phyloP scores from a whole-genome alignment of 2,797 vertebrate genomes.

The Siniperca undulata region DNA sequence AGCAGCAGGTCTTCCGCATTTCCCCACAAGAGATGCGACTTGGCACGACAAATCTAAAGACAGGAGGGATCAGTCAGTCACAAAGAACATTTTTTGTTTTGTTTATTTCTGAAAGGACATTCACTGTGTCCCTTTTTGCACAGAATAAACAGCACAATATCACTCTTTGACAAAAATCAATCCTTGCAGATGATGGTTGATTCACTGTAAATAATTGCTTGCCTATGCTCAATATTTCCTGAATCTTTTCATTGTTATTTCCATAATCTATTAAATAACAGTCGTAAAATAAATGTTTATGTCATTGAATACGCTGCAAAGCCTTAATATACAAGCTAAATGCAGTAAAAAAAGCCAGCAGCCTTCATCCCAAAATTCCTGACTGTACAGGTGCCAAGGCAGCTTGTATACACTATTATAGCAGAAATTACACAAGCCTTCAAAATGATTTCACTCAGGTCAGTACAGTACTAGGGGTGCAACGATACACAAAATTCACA shows the following conservation, averaged over 20 bases:
- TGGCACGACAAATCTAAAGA: constrained; percentile 85
- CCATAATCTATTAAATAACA: constrained; percentile 31
- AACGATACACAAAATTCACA: no score
- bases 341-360: constrained; percentile 16
- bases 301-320: constrained; percentile 14
- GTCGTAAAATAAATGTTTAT: constrained; percentile 7
- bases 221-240: neutral
- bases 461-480: constrained; percentile 11
- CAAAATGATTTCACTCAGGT: constrained; percentile 18
- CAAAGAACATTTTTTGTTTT: constrained; percentile 32
- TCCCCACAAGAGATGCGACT: constrained; percentile 78
- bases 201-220: neutral
- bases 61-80: constrained; percentile 84
- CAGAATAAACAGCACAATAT: constrained; percentile 41
- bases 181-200: neutral
- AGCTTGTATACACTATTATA: constrained; percentile 23
- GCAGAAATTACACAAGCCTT: constrained; percentile 45
- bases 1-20: constrained; percentile 83
- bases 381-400: constrained; percentile 25
- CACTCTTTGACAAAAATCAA: constrained; percentile 26
- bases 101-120: constrained; percentile 70
- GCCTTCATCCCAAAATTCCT: constrained; percentile 6
- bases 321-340: neutral
- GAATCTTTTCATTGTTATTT: neutral
- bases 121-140: constrained; percentile 46